Evolutionary conservation across 2,888 invertebrate species (phyloP).

Genomic region (Melanargia galathea): DNA sequence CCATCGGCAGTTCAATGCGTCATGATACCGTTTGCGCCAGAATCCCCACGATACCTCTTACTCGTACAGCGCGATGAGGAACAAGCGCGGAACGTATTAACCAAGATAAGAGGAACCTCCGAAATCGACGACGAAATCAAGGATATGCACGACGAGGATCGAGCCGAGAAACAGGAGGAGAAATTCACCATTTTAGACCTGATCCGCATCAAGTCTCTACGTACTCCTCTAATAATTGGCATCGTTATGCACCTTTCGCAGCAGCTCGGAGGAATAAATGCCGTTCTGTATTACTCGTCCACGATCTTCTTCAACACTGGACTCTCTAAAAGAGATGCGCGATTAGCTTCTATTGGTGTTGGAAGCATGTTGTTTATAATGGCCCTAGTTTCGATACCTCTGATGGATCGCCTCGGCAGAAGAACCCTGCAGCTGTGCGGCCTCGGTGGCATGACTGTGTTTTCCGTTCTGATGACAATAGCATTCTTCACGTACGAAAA

Average conservation of each 20-base stretch:
- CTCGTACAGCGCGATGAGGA: constrained; percentile 69
- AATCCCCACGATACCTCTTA: constrained; percentile 73
- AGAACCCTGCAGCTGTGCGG: constrained; percentile 87
- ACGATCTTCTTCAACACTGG: constrained; percentile 85
- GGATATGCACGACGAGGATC: constrained; percentile 76
- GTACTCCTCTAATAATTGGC: constrained; percentile 73
- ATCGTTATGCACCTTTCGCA: constrained; percentile 79
- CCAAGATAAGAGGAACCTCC: constrained; percentile 62
- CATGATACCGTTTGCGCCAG: constrained; percentile 71
- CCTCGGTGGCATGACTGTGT: constrained; percentile 87
- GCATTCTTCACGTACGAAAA: constrained; percentile 72
- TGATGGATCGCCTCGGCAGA: constrained; percentile 88
- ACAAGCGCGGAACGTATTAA: constrained; percentile 60
- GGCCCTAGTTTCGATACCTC: constrained; percentile 89
- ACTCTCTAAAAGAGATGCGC: constrained; percentile 80
- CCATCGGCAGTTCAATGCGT: constrained; percentile 68
- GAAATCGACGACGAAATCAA: constrained; percentile 76
- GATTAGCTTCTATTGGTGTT: constrained; percentile 87
- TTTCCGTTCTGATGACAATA: constrained; percentile 86
- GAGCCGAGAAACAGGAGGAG: constrained; percentile 67
- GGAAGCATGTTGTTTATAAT: constrained; percentile 87
- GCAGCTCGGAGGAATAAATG: constrained; percentile 77
- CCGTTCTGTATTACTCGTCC: constrained; percentile 88
- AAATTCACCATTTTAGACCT: constrained; percentile 69
- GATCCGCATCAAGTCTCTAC: constrained; percentile 58